Evolutionary conservation across 2,888 invertebrate genomes (phyloP), one percentile per base, ranked within the genome.

Genomic region (Noctuana brunneofusca): DNA sequence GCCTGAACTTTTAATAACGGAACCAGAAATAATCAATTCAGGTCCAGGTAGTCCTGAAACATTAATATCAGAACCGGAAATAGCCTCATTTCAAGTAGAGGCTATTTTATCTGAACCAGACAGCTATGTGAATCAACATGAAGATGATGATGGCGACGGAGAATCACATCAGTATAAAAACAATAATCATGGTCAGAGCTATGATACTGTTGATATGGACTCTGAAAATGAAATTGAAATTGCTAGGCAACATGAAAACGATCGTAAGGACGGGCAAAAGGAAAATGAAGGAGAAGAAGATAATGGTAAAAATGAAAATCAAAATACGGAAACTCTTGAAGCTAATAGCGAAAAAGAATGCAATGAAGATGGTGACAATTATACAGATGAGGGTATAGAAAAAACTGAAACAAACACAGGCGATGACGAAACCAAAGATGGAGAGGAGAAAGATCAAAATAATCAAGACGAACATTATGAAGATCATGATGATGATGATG

Each of bases 201-300:
- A 90, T 69, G 90, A 90, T 64, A 91, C 88, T n/a, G 85, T 90
- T 0, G 89, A 91, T 56, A 89, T 90, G 85, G 90, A 90, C 56
- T 89, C 92, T 11, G 92, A 92, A 38, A 88, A 89, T 72, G 92
- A 92, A 76, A 89, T 91, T 43, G 92, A 92, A 74, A 90, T 92
- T 5, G 89, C 89, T 27, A 80, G 87, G 2, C 84, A 89, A 63
- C 82, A 81, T 68, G 81, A 80, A 57, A 75, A 77, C 46, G 78
- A 80, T 12, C 65, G 62, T 0, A 80, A 79, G 9, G 75, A 69
- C 9, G 81, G 79, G 3, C 76, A 75, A 54, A 72, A 74, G 60
- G 71, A 68, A 55, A 75, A 77, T 2, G 75, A 78, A 20, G 76
- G 9, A n/a, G 24, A 74, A 52, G 72, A 76, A 11, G 69, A 73